Conservation (phyloP, 2,113 vertebrate genomes). For the Carettochelys insculpta region DNA sequence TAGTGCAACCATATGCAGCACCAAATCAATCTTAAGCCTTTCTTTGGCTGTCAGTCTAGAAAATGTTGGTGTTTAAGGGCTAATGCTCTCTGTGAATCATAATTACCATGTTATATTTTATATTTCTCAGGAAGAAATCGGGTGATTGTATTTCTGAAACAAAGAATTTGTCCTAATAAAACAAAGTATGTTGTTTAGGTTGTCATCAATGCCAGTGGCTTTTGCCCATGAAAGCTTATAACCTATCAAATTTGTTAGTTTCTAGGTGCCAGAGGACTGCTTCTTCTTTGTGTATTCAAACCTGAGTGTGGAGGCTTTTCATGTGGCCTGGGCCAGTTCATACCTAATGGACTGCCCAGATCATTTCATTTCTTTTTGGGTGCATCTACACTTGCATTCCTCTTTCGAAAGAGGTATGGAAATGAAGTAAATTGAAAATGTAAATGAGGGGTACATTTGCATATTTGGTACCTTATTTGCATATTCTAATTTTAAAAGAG, state of each 20-base stretch:
- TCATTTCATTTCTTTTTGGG: neutral
- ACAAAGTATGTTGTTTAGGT: neutral
- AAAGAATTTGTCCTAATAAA: neutral
- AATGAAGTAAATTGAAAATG: too few species aligned
- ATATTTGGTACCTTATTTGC: too few species aligned
- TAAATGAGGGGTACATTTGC: too few species aligned
- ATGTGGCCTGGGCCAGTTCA: neutral
- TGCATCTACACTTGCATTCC: too few species aligned
- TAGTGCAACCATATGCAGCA: neutral
- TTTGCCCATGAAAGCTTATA: too few species aligned
- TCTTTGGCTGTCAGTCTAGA: rapidly evolving
- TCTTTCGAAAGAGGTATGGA: too few species aligned
- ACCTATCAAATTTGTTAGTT: too few species aligned
- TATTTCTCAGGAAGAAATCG: neutral
- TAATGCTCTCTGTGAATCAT: neutral
- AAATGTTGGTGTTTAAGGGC: neutral
- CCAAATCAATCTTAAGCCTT: neutral
- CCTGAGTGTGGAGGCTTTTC: neutral
- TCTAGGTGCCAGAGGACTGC: too few species aligned
- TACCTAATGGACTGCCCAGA: neutral
- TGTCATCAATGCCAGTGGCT: neutral
- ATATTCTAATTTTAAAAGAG: too few species aligned
- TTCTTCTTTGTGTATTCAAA: too few species aligned
- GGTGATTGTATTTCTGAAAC: neutral
- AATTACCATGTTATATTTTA: neutral